Conservation (phyloP, 1,140 invertebrate genomes). For the Procambarus virginalis region DNA sequence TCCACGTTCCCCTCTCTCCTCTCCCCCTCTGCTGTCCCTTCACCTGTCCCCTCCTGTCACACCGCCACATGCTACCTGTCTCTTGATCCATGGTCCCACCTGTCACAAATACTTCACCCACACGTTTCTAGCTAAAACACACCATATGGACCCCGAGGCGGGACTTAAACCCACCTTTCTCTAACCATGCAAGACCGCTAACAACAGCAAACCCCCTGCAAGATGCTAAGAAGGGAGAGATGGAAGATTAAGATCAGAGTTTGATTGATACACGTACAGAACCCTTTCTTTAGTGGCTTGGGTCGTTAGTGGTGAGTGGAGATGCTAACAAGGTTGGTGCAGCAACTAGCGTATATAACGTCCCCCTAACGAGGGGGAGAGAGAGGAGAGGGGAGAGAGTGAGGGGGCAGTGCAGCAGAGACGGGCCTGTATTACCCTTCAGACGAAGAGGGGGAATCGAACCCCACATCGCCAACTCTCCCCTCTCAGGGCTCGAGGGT, state of each 20-base stretch:
- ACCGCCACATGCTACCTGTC: background rate
- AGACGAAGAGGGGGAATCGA: background rate
- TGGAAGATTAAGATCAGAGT: background rate
- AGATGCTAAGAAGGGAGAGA: background rate
- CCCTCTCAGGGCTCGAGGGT: constrained; percentile 17
- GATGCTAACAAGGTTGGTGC: constrained; percentile 2
- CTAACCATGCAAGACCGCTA: background rate
- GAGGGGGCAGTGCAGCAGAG: background rate
- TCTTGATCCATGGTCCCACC: background rate
- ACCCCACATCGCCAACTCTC: background rate
- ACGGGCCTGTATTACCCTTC: background rate
- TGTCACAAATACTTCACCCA: background rate
- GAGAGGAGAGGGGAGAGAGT: too few species aligned
- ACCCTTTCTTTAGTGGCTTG: background rate
- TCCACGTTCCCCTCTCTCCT: background rate
- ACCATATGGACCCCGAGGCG: too few species aligned
- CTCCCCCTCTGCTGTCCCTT: background rate
- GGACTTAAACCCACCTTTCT: too few species aligned
- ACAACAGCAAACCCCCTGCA: too few species aligned
- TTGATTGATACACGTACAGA: too few species aligned
- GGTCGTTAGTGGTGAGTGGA: constrained; percentile 10
- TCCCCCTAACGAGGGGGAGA: background rate
- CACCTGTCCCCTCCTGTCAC: background rate
- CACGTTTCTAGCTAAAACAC: background rate
- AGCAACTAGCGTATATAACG: background rate